A percentile compares a stretch with the other conserved stretches of the same genome.
phyloP scores from a whole-genome alignment of 2,113 vertebrate genomes.

The Furnarius figulus region DNA sequence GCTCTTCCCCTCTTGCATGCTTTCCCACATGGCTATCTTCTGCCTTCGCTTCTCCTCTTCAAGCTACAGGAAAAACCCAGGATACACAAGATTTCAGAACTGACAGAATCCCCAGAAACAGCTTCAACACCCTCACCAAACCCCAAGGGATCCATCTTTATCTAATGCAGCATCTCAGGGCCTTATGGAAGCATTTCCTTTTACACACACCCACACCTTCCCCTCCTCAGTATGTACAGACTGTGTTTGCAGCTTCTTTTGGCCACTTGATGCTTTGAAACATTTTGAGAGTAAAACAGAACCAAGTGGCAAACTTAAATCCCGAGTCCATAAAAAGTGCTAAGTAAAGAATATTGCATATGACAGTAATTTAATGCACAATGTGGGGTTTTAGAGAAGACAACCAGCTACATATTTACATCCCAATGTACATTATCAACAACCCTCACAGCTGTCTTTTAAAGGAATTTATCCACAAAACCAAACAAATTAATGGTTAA shows the following conservation, averaged over 20 bases:
- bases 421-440: not conserved
- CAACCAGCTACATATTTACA: not conserved
- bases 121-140: not conserved
- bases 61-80: constrained; percentile 67
- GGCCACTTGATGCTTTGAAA: not conserved
- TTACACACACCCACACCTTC: not conserved
- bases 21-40: constrained; percentile 92
- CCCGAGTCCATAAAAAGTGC: not conserved
- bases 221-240: not conserved
- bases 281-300: not conserved
- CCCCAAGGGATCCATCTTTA: not conserved
- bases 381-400: not conserved
- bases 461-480: not conserved
- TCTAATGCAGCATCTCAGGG: not conserved
- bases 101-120: not conserved
- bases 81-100: not conserved
- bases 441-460: not conserved
- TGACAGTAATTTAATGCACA: not conserved
- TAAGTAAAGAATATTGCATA: not conserved
- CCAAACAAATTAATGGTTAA: not conserved
- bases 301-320: not conserved
- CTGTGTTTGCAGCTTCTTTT: not conserved
- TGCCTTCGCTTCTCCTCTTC: constrained; percentile 89
- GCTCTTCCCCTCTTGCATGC: constrained; percentile 87
- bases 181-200: not conserved